Conservation (phyloP, 1,140 invertebrate species). For the Penaeus chinensis region DNA sequence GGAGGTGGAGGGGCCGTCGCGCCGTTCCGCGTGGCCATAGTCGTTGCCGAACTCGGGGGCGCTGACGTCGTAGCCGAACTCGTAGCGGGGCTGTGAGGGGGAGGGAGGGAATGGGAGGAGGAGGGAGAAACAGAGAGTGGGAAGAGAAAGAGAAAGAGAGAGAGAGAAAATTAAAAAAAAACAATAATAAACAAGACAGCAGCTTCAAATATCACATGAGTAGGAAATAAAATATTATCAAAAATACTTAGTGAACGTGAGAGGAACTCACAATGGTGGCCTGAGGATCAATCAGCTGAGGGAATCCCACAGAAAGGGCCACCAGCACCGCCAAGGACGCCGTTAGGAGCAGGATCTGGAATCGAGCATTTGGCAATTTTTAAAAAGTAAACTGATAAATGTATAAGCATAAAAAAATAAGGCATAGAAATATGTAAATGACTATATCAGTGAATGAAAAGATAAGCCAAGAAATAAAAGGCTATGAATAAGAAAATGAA, state of each 20-base stretch:
- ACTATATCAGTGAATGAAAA: not conserved
- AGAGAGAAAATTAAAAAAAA: too few species aligned
- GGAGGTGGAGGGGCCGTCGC: slow-evolving; percentile 54
- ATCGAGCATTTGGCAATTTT: not conserved
- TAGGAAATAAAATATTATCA: too few species aligned
- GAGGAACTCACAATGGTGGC: slow-evolving; percentile 4
- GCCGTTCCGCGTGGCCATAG: slow-evolving; percentile 62
- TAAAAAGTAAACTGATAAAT: not conserved
- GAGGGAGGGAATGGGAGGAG: too few species aligned
- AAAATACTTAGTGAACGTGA: too few species aligned
- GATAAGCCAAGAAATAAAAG: too few species aligned
- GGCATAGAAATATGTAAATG: not conserved
- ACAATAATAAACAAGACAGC: too few species aligned
- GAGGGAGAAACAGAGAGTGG: too few species aligned
- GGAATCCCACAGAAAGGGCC: not conserved
- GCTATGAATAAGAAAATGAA: too few species aligned
- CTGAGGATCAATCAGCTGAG: slow-evolving; percentile 33
- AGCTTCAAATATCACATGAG: too few species aligned
- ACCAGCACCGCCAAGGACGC: slow-evolving; percentile 26
- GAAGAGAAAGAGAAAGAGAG: too few species aligned
- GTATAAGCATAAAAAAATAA: not conserved
- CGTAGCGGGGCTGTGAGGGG: slow-evolving; percentile 53
- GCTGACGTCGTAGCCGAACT: slow-evolving; percentile 63
- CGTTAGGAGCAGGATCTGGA: slow-evolving; percentile 25
- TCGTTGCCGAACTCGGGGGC: slow-evolving; percentile 62